phyloP scores from a whole-genome alignment of 1,140 invertebrate species.

The Hylyphantes graminicola region DNA sequence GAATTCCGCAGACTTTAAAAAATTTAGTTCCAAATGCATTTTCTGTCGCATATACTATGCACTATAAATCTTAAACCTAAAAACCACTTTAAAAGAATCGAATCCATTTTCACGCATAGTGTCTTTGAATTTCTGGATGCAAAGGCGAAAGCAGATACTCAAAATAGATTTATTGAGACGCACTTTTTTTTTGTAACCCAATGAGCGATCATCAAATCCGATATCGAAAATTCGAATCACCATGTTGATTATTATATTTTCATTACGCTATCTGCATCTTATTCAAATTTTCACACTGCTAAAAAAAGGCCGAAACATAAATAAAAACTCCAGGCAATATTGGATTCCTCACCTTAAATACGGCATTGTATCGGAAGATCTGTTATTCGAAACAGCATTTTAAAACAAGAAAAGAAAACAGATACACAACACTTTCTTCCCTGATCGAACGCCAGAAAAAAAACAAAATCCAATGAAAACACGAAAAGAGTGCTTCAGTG shows the following conservation, averaged over 20 bases:
- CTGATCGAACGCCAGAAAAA: constrained; percentile 20
- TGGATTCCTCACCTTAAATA: neutral
- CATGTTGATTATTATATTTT: constrained; percentile 20
- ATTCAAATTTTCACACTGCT: neutral
- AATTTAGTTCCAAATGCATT: too few species aligned
- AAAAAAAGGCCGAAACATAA: neutral
- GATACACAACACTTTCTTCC: neutral
- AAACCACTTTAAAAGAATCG: too few species aligned
- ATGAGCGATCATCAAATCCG: constrained; percentile 12
- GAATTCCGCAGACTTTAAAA: too few species aligned
- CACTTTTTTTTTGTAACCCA: neutral
- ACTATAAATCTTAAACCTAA: too few species aligned
- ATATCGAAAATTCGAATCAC: constrained; percentile 8
- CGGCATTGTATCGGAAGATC: constrained; percentile 27
- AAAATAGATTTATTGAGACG: constrained; percentile 2
- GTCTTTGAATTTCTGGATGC: too few species aligned
- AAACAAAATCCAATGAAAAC: constrained; percentile 31
- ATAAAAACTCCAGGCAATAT: constrained; percentile 1
- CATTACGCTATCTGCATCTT: constrained; percentile 7
- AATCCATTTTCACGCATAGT: too few species aligned
- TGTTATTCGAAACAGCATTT: constrained; percentile 39
- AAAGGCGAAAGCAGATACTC: neutral
- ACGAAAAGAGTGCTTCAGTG: constrained; percentile 19
- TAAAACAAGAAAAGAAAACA: constrained; percentile 7
- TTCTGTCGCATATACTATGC: too few species aligned